Percentiles rank a stretch among this genome's conserved stretches.
These are phyloP conservation scores for Papilio xuthus DNA, from an alignment of 1,140 invertebrate genomes.

Conservation along the genomic window DNA sequence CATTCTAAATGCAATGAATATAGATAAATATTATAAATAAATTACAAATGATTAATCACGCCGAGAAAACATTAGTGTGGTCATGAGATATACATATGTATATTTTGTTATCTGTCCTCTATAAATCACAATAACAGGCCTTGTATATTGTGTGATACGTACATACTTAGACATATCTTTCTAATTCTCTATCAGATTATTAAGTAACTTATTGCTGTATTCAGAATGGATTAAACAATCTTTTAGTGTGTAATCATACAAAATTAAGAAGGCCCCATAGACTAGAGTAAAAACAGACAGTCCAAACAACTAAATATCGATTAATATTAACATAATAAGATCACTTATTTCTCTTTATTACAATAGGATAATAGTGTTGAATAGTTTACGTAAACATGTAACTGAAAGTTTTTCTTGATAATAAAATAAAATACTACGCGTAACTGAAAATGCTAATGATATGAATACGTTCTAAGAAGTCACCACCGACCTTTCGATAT, in stretches of 20 bases:
- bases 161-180: not conserved
- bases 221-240: too few relatives aligned
- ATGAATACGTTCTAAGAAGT: not conserved
- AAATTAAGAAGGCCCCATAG: too few relatives aligned
- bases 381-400: not conserved
- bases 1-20: slow-evolving; percentile 4
- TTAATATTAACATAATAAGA: not conserved
- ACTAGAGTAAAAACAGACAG: too few relatives aligned
- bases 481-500: not conserved
- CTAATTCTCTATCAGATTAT: not conserved
- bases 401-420: not conserved
- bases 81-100: not conserved
- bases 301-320: not conserved
- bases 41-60: slow-evolving; percentile 12
- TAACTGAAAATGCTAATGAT: not conserved
- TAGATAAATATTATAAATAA: slow-evolving; percentile 13
- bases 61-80: not conserved
- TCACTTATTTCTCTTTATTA: not conserved
- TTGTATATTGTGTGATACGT: not conserved
- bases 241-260: too few relatives aligned
- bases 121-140: not conserved
- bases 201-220: not conserved
- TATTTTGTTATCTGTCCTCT: not conserved
- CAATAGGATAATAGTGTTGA: not conserved
- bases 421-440: not conserved